Evolutionary conservation across 1,140 invertebrate genomes (phyloP), one percentile per base, ranked within the genome.

Genomic region (Drosophila willistoni): DNA sequence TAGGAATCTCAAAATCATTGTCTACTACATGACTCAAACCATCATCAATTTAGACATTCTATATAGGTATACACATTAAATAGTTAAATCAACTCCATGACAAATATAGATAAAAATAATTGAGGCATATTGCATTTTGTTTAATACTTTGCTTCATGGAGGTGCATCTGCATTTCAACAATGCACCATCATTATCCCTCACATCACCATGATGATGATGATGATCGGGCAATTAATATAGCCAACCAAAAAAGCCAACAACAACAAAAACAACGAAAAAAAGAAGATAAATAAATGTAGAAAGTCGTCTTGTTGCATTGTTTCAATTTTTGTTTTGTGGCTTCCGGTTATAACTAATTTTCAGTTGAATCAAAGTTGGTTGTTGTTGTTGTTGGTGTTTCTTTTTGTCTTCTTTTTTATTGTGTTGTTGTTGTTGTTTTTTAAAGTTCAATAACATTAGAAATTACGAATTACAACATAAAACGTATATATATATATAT

Each of bases 391-490:
- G 73, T 62, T 62, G 17, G 34, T 34, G 73, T 22, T 51, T 4
- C 12, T 47, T 7, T 47, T 47, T 47, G 7, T 47, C 9, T 47
- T 51, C 3, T 5, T 13, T 6, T 25, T 14, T 12, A 29, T 29
- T 22, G 5, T 12, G 34, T 42, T 22, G 10, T 33, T 68, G 14
- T 62, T 61, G 14, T 47, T 34, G 70, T 65, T 65, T 68, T 75
- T 85, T 83, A 86, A 90, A 90, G 87, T 90, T 90, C 82, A 90
- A 90, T 90, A 90, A 86, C 86, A 86, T 90, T 90, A 83, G 73
- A 87, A 86, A 86, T 83, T 69, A 79, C 83, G 86, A 89, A 87
- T 87, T 89, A 87, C 80, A 83, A 84, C 68, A 82, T 71, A 75
- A 55, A 64, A 64, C 41, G 64, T 22, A 55, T 41, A 56, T 22